A percentile compares a stretch with the other conserved stretches of the same genome.
These are phyloP conservation scores for Lota lota DNA, from an alignment of 2,113 vertebrate species.

Conservation along the genomic window DNA sequence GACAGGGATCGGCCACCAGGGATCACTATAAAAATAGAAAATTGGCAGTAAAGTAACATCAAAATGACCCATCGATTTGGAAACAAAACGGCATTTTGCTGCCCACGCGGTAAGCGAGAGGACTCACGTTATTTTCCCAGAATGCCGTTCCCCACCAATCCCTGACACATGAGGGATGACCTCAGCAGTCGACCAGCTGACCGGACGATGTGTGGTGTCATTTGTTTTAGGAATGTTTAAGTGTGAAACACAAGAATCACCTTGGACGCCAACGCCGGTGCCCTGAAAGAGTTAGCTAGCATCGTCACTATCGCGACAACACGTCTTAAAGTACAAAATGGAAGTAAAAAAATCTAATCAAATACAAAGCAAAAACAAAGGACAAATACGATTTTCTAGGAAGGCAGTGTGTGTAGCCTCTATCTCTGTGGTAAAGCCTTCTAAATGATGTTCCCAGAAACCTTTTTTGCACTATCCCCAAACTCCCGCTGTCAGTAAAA, in stretches of 20 bases:
- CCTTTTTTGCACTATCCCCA: too few relatives aligned
- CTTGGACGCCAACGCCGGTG: too few relatives aligned
- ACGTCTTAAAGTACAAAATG: conserved; percentile 1
- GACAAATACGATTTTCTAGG: conserved; percentile 43
- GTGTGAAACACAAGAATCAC: background rate
- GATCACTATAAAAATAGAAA: conserved; percentile 50
- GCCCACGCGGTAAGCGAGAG: background rate
- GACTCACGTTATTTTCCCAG: background rate
- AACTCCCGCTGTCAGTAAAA: background rate
- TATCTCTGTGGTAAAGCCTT: conserved; percentile 54
- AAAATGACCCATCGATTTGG: background rate
- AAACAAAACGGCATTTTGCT: conserved; percentile 1
- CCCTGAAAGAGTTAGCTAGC: too few relatives aligned
- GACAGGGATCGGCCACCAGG: conserved; percentile 6
- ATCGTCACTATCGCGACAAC: too few relatives aligned
- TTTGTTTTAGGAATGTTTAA: conserved; percentile 6
- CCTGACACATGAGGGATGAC: conserved; percentile 3
- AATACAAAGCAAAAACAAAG: conserved; percentile 49
- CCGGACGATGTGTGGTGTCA: background rate
- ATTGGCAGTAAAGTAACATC: conserved; percentile 24
- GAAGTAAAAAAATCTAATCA: conserved; percentile 38
- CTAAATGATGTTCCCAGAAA: background rate
- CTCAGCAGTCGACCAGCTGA: conserved; percentile 8
- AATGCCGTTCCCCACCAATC: background rate
- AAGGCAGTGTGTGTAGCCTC: conserved; percentile 72